These are phyloP conservation scores for Sinohyriopsis cumingii DNA, from an alignment of 2,888 invertebrate species.

Conservation along the genomic window DNA sequence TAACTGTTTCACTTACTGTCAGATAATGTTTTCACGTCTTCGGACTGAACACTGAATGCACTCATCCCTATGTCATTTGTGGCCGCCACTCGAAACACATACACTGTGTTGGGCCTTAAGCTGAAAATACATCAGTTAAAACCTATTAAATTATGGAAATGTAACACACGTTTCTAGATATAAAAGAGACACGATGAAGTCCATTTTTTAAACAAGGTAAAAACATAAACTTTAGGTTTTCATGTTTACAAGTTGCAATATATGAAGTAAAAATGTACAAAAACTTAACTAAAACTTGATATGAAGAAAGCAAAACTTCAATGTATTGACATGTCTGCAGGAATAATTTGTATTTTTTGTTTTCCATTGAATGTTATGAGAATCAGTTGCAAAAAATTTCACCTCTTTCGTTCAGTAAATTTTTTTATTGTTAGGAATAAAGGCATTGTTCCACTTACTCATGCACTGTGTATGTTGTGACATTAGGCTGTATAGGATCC, in stretches of 20 bases:
- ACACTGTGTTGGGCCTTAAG: slow-evolving; percentile 89
- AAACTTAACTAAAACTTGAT: no score
- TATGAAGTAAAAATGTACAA: no score
- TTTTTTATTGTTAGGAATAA: no score
- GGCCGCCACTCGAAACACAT: slow-evolving; percentile 94
- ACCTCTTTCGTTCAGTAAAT: no score
- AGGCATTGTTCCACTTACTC: slow-evolving; percentile 69
- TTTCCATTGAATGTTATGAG: no score
- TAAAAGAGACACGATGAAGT: no score
- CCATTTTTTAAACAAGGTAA: neutral
- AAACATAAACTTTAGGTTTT: neutral
- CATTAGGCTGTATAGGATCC: slow-evolving; percentile 87
- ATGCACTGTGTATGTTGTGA: slow-evolving; percentile 89
- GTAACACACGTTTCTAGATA: neutral
- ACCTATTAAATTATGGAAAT: neutral
- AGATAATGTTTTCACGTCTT: slow-evolving; percentile 57
- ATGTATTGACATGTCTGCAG: no score
- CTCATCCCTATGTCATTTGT: slow-evolving; percentile 97
- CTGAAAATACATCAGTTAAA: slow-evolving; percentile 45
- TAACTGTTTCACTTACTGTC: slow-evolving; percentile 56
- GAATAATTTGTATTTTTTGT: no score
- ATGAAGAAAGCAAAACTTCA: no score
- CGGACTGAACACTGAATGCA: slow-evolving; percentile 81
- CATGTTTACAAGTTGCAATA: no score
- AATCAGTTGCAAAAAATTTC: no score